Evolutionary conservation across 2,113 vertebrate species (phyloP).

Genomic region (Spheniscus mendiculus): DNA sequence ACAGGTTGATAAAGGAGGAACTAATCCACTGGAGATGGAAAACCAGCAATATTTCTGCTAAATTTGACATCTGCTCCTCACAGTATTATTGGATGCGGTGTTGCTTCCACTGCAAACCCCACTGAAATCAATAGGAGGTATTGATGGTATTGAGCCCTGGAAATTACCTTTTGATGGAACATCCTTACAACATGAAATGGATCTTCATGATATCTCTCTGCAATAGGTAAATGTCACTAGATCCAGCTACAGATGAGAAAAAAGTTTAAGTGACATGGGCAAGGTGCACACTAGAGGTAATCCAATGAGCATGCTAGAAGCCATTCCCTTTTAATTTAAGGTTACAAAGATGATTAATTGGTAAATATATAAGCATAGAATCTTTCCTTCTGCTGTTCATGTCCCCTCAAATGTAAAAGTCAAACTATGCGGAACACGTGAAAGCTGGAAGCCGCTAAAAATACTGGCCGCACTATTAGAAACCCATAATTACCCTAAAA

Average conservation of each 20-base stretch:
- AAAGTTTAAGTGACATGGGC: not conserved
- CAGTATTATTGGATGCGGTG: not conserved
- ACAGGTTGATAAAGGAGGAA: not conserved
- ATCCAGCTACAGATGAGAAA: slow-evolving; percentile 2
- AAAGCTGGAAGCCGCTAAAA: not conserved
- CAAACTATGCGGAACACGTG: not conserved
- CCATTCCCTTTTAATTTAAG: not conserved
- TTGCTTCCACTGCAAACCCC: not conserved
- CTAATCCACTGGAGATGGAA: not conserved
- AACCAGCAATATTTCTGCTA: not conserved
- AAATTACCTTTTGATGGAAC: not conserved
- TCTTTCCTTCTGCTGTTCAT: not conserved
- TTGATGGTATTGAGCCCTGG: not conserved
- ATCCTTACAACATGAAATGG: not conserved
- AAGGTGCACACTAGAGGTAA: not conserved
- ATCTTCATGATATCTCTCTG: not conserved
- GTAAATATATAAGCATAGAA: not conserved
- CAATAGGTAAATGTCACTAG: not conserved
- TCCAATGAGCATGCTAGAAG: not conserved
- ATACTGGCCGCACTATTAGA: not conserved
- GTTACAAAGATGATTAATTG: not conserved
- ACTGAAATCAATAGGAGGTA: slow-evolving; percentile 17
- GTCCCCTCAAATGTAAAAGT: not conserved
- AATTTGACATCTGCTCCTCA: not conserved
- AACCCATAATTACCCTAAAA: not conserved